These are phyloP conservation scores for Stegodyphus dumicola DNA, from an alignment of 1,140 invertebrate species.

Conservation along the genomic window DNA sequence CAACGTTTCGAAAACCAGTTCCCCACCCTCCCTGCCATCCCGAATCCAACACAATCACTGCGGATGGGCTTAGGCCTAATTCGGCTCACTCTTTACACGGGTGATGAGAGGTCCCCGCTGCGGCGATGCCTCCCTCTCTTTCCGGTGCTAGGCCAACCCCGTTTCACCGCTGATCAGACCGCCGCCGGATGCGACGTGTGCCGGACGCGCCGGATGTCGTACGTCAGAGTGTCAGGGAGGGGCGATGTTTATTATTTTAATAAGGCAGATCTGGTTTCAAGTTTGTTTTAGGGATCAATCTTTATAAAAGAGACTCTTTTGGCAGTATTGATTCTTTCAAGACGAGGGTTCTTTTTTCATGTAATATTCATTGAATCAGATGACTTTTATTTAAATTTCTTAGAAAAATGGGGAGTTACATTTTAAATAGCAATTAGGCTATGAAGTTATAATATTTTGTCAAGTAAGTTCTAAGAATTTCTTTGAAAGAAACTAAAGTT, in stretches of 20 bases:
- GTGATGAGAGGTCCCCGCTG: constrained; percentile 18
- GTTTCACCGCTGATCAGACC: neutral
- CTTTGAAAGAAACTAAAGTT: too few species aligned
- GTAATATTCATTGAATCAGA: too few species aligned
- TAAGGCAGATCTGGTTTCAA: too few species aligned
- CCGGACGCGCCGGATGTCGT: constrained; percentile 4
- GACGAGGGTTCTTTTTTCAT: too few species aligned
- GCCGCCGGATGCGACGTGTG: constrained; percentile 4
- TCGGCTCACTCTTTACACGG: constrained; percentile 26
- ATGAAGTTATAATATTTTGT: too few species aligned
- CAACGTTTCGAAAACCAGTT: constrained; percentile 18
- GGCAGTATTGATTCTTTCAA: neutral
- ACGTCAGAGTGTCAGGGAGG: constrained; percentile 2
- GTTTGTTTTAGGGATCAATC: too few species aligned
- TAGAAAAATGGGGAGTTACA: too few species aligned
- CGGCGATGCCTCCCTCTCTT: constrained; percentile 8
- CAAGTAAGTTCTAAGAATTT: too few species aligned
- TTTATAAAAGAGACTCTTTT: neutral
- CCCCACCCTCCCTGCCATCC: neutral
- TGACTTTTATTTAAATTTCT: too few species aligned
- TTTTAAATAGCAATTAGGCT: too few species aligned
- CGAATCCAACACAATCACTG: neutral
- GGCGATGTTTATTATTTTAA: constrained; percentile 34
- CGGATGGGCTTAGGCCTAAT: constrained; percentile 23
- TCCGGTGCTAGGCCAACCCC: neutral